phyloP scores from a whole-genome alignment of 2,113 vertebrate genomes.

The Onychorhynchus coronatus region DNA sequence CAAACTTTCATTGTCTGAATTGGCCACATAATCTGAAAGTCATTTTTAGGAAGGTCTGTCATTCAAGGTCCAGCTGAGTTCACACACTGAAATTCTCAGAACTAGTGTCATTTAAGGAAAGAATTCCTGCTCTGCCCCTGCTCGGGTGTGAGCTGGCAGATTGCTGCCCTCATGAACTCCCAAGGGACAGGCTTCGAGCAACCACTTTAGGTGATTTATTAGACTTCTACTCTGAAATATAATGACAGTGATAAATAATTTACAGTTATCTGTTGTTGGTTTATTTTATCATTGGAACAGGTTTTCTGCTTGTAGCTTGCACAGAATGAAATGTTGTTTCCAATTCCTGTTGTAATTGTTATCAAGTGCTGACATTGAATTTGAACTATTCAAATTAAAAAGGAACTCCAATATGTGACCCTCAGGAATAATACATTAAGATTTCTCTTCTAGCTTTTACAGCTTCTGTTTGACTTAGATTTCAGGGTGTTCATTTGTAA shows the following conservation, averaged over 20 bases:
- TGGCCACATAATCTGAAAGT: background rate
- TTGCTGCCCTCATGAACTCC: fast-evolving
- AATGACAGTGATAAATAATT: background rate
- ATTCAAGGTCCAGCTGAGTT: background rate
- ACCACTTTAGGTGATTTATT: background rate
- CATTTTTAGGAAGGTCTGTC: background rate
- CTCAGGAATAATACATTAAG: background rate
- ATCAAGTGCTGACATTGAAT: background rate
- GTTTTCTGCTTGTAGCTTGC: background rate
- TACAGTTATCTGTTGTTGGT: background rate
- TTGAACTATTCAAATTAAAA: background rate
- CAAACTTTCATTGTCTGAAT: background rate
- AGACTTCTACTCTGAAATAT: background rate
- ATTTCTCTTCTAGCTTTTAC: background rate
- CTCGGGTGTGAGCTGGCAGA: background rate
- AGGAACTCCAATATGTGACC: background rate
- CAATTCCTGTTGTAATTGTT: background rate
- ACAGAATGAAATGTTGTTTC: background rate
- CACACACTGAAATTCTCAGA: background rate
- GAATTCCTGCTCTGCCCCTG: background rate
- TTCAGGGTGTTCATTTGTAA: background rate
- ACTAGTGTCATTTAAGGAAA: background rate
- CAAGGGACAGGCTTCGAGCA: background rate
- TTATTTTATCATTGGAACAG: background rate
- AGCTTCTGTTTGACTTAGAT: background rate